phyloP scores from a whole-genome alignment of 2,888 invertebrate species.

The Coelogynopora nodosa region DNA sequence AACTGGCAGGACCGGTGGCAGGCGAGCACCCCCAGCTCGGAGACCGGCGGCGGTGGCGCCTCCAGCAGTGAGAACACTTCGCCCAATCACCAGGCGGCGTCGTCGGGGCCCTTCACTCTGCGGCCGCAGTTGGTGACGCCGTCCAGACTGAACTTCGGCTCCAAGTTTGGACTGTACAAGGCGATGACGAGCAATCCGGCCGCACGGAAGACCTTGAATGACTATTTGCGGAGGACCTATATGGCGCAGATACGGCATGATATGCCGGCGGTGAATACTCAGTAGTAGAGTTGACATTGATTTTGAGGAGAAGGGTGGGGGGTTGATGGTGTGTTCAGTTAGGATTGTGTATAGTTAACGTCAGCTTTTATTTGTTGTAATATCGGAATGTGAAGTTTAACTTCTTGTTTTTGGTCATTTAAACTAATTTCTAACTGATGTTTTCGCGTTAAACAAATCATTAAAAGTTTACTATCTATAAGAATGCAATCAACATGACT shows the following conservation, averaged over 20 bases:
- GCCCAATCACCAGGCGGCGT: not conserved
- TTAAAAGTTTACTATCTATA: too few species aligned
- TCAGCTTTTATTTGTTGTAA: too few species aligned
- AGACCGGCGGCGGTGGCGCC: not conserved
- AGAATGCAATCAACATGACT: too few species aligned
- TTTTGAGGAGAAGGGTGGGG: too few species aligned
- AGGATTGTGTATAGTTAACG: too few species aligned
- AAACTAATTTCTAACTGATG: too few species aligned
- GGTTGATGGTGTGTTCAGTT: too few species aligned
- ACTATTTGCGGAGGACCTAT: not conserved
- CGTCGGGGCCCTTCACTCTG: not conserved
- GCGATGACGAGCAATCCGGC: not conserved
- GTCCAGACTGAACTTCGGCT: conserved; percentile 5
- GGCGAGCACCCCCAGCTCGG: not conserved
- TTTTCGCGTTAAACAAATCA: too few species aligned
- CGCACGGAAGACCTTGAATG: not conserved
- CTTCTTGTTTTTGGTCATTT: too few species aligned
- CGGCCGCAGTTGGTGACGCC: not conserved
- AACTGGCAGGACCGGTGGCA: not conserved
- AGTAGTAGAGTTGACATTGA: too few species aligned
- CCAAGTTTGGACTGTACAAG: conserved; percentile 32
- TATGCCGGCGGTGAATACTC: too few species aligned
- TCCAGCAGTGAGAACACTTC: not conserved
- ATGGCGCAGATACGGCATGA: not conserved
- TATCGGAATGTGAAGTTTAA: too few species aligned